Evolutionary conservation across 2,888 invertebrate genomes (phyloP), one percentile per base, ranked within the genome.

Genomic region (Strigamia transsilvanica): DNA sequence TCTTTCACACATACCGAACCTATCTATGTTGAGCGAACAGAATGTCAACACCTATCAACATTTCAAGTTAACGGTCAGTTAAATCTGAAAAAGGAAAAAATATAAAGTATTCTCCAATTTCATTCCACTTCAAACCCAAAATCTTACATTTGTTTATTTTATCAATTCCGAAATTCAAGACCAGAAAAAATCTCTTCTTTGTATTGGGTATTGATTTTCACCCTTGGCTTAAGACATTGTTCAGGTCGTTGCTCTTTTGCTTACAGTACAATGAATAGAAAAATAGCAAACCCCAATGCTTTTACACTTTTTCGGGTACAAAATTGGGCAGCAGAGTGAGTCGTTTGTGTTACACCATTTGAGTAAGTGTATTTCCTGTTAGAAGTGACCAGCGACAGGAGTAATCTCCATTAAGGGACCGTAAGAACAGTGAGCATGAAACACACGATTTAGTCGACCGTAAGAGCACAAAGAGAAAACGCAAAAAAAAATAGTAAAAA

Each of bases 191-290:
- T 27, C 15, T 73, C 32, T 13, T 73, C 73, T 73, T 73, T 73
- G 27, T 73, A 73, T 73, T 73, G 73, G 73, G 23, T 73, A 73
- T 73, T 73, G 73, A 73, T 73, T 73, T 73, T 73, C 73, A 73
- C n/a, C 73, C 73, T 73, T n/a, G 73, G 27, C 73, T 73, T 73
- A 73, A 73, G 73, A 73, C 73, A 32, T 27, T 73, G 73, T 73
- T 73, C 73, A 73, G 73, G 73, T 73, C 73, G 32, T 73, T 73
- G 73, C 73, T 73, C 73, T 73, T 73, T 73, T 73, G 56, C 73
- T 73, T 73, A 73, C 73, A 73, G 27, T 73, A 73, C 73, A 73
- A 73, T 73, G 73, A 73, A 10, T 73, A 15, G 73, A 32, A 32
- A 73, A n/a, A 13, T 27, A 15, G 18, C 9, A n/a, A 56, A 56